phyloP scores from a whole-genome alignment of 2,113 vertebrate species.

The Prinia subflava region DNA sequence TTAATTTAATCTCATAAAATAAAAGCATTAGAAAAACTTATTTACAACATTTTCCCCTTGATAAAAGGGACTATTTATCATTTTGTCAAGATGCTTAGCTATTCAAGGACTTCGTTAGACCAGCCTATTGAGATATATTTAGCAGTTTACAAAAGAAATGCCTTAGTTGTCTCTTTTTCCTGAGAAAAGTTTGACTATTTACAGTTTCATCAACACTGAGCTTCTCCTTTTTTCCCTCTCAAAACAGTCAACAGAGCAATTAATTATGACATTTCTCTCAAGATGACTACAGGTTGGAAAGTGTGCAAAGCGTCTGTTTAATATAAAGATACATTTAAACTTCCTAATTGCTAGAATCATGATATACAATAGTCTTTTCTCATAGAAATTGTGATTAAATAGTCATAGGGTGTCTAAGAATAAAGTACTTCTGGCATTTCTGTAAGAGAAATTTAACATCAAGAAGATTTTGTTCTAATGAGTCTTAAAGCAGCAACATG shows the following conservation, averaged over 20 bases:
- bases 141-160: neutral
- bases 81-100: constrained; percentile 12
- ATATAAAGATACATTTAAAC: neutral
- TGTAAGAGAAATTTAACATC: constrained; percentile 2
- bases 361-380: constrained; percentile 34
- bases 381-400: constrained; percentile 9
- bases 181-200: constrained; percentile 6
- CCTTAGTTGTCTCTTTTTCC: neutral
- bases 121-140: constrained; percentile 16
- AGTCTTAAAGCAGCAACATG: constrained; percentile 20
- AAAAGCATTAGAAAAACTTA: constrained; percentile 30
- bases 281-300: neutral
- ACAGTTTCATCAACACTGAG: neutral
- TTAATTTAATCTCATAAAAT: constrained; percentile 60
- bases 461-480: constrained; percentile 50
- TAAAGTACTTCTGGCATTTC: constrained; percentile 4
- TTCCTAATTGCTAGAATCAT: constrained; percentile 30
- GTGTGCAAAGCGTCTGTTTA: neutral
- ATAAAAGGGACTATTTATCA: constrained; percentile 56
- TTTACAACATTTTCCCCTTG: constrained; percentile 9
- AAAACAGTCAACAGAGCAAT: constrained; percentile 23
- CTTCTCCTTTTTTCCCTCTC: neutral
- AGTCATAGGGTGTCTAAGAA: constrained; percentile 25
- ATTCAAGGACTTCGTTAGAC: constrained; percentile 9
- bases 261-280: constrained; percentile 42